Percentiles rank a stretch among this genome's conserved stretches.
Evolutionary conservation across 2,113 vertebrate genomes (phyloP).

Genomic region (Tragelaphus scriptus): DNA sequence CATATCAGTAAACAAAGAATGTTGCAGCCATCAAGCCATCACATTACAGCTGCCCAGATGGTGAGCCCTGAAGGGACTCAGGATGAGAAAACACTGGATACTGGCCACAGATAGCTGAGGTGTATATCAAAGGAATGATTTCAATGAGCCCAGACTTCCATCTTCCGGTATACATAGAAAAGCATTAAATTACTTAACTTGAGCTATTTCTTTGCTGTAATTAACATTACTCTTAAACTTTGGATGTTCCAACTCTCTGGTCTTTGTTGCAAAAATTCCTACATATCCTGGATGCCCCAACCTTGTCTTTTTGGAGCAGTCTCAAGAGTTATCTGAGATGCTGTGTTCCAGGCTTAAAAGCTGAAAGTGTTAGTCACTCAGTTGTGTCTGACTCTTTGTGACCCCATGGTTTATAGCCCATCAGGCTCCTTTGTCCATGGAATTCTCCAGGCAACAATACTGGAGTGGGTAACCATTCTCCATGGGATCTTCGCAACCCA

Average conservation of each 20-base stretch:
- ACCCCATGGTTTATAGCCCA: background rate
- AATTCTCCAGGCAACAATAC: background rate
- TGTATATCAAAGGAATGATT: background rate
- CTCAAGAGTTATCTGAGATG: background rate
- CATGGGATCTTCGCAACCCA: background rate
- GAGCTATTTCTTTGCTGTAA: background rate
- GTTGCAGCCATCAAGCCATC: background rate
- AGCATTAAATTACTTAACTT: background rate
- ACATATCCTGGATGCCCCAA: background rate
- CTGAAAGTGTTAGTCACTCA: fast-evolving
- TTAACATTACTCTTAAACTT: background rate
- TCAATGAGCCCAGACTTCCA: background rate
- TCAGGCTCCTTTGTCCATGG: background rate
- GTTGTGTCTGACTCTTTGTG: background rate
- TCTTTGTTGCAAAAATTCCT: background rate
- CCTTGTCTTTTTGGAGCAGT: background rate
- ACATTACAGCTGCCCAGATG: background rate
- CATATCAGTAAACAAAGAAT: background rate
- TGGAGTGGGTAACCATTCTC: background rate
- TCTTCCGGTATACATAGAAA: background rate
- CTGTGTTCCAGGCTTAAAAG: background rate
- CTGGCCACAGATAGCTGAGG: background rate
- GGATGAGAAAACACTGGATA: background rate
- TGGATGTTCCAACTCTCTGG: background rate
- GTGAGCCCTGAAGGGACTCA: background rate